Percentiles rank a stretch among this genome's conserved stretches.
These are phyloP conservation scores for Neoarius graeffei DNA, from an alignment of 2,113 vertebrate genomes.

Conservation along the genomic window DNA sequence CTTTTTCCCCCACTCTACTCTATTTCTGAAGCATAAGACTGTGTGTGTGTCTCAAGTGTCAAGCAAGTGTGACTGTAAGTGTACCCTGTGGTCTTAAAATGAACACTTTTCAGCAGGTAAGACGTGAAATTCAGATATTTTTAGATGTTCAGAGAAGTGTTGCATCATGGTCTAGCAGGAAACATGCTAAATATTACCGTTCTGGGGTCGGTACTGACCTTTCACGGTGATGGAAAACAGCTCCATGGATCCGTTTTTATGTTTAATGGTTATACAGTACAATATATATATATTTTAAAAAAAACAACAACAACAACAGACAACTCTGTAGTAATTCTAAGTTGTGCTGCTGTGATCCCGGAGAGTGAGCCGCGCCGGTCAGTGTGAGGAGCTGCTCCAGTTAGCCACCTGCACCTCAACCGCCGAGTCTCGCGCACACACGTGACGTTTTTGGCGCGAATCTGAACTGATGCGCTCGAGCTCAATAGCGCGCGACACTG, in stretches of 20 bases:
- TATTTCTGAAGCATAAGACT: background rate
- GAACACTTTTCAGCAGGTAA: background rate
- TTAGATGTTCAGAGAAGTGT: background rate
- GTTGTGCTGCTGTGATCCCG: background rate
- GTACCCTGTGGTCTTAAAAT: background rate
- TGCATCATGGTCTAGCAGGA: too few species aligned
- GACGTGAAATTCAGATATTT: background rate
- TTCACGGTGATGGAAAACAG: conserved; percentile 55
- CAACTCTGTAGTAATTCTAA: background rate
- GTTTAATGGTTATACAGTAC: background rate
- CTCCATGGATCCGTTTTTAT: conserved; percentile 57
- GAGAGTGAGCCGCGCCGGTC: background rate
- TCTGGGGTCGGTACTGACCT: conserved; percentile 57
- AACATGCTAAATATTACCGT: background rate
- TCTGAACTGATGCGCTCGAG: background rate
- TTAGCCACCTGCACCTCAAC: background rate
- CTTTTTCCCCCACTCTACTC: too few species aligned
- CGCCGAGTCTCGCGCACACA: background rate
- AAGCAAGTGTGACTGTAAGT: background rate
- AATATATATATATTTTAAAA: background rate
- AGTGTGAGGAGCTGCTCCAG: background rate
- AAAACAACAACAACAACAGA: background rate
- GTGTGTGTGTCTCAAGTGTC: background rate
- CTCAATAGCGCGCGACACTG: background rate
- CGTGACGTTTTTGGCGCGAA: background rate